Evolutionary conservation across 2,113 vertebrate species (phyloP).

Genomic region (Pseudolaguvia tuberculata): DNA sequence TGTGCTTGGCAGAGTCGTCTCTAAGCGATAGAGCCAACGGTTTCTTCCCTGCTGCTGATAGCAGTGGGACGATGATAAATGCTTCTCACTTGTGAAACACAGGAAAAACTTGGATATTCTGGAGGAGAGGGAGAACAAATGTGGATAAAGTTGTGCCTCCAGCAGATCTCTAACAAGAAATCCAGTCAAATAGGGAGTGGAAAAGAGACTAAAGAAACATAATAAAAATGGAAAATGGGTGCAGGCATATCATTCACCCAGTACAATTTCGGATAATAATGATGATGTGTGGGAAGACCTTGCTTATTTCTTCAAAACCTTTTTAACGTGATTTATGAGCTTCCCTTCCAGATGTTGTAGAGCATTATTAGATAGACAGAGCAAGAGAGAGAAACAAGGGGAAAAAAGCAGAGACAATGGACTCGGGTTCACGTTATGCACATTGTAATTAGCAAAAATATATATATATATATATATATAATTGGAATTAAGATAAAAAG

Average conservation of each 20-base stretch:
- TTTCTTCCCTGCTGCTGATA: slow-evolving; percentile 27
- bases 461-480: neutral
- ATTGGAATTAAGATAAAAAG: neutral
- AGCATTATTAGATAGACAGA: slow-evolving; percentile 15
- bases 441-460: neutral
- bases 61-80: slow-evolving; percentile 41
- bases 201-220: slow-evolving; percentile 12
- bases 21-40: slow-evolving; percentile 16
- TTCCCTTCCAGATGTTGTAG: slow-evolving; percentile 24
- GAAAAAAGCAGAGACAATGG: slow-evolving; percentile 11
- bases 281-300: slow-evolving; percentile 27
- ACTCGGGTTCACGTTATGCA: neutral
- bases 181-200: neutral
- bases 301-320: slow-evolving; percentile 32
- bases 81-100: slow-evolving; percentile 31
- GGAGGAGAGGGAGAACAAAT: slow-evolving; percentile 20
- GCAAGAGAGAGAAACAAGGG: neutral
- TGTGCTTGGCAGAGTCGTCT: slow-evolving; percentile 17
- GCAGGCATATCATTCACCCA: slow-evolving; percentile 14
- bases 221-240: slow-evolving; percentile 30
- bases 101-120: slow-evolving; percentile 35
- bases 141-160: slow-evolving; percentile 19
- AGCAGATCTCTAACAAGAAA: neutral
- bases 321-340: slow-evolving; percentile 30
- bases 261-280: slow-evolving; percentile 36